Conservation (phyloP, 1,140 invertebrate genomes). For the Pteromalus puparum region DNA sequence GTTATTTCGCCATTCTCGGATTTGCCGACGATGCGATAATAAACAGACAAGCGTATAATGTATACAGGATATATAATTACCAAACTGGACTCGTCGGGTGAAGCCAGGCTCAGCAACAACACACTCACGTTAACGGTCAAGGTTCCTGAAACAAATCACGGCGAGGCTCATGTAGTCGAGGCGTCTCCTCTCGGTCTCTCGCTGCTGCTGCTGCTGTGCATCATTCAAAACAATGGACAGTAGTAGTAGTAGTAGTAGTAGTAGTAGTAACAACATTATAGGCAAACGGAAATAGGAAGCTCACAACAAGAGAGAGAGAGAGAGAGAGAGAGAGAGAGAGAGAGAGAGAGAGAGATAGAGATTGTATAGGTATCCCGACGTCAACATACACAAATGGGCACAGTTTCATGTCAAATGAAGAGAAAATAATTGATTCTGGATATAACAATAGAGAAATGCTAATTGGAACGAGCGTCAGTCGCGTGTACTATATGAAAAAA, state of each 20-base stretch:
- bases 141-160: conserved; percentile 82
- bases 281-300: conserved; percentile 29
- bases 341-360: conserved; percentile 39
- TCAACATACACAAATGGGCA: background rate
- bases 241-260: background rate
- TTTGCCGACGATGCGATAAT: too few relatives aligned
- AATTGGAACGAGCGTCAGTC: background rate
- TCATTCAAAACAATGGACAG: conserved; percentile 15
- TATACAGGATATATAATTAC: conserved; percentile 78
- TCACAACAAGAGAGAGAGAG: conserved; percentile 39
- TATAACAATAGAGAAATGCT: too few relatives aligned
- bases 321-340: too few relatives aligned
- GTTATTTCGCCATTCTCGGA: too few relatives aligned
- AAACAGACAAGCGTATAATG: too few relatives aligned
- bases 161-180: background rate
- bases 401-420: background rate
- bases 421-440: background rate
- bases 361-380: background rate
- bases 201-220: background rate
- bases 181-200: background rate
- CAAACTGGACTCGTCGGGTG: conserved; percentile 95
- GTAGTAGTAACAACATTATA: background rate
- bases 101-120: conserved; percentile 92
- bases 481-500: background rate
- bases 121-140: conserved; percentile 95